These are phyloP conservation scores for Coenonympha glycerion DNA, from an alignment of 2,888 invertebrate species.

Conservation along the genomic window DNA sequence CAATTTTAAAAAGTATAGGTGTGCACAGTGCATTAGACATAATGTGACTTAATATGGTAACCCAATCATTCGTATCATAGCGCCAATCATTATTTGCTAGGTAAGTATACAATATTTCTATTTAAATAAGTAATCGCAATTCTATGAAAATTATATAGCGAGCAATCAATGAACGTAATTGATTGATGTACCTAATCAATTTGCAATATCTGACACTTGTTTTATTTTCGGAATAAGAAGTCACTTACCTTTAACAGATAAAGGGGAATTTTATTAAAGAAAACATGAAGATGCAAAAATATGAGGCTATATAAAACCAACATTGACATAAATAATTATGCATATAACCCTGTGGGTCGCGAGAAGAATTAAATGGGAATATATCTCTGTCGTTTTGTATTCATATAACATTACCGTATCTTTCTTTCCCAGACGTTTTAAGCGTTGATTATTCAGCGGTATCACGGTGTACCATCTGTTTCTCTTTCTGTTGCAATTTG, in stretches of 20 bases:
- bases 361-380: slow-evolving; percentile 71
- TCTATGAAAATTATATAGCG: too few relatives aligned
- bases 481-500: slow-evolving; percentile 35
- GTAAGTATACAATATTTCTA: too few relatives aligned
- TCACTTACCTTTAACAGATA: not conserved
- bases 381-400: slow-evolving; percentile 74
- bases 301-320: slow-evolving; percentile 9
- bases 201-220: not conserved
- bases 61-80: too few relatives aligned
- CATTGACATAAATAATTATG: slow-evolving; percentile 32
- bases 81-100: too few relatives aligned
- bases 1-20: too few relatives aligned
- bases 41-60: too few relatives aligned
- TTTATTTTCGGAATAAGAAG: not conserved
- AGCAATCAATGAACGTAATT: not conserved
- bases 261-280: slow-evolving; percentile 1
- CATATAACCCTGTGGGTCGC: slow-evolving; percentile 60
- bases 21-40: too few relatives aligned
- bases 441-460: slow-evolving; percentile 76
- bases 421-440: slow-evolving; percentile 75
- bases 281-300: slow-evolving; percentile 12
- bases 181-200: not conserved
- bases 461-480: slow-evolving; percentile 68
- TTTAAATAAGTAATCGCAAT: too few relatives aligned
- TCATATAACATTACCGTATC: slow-evolving; percentile 75